Percentiles rank a stretch among this genome's conserved stretches.
Evolutionary conservation across 2,888 invertebrate genomes (phyloP).

Genomic region (Leptopilina drosophilae): DNA sequence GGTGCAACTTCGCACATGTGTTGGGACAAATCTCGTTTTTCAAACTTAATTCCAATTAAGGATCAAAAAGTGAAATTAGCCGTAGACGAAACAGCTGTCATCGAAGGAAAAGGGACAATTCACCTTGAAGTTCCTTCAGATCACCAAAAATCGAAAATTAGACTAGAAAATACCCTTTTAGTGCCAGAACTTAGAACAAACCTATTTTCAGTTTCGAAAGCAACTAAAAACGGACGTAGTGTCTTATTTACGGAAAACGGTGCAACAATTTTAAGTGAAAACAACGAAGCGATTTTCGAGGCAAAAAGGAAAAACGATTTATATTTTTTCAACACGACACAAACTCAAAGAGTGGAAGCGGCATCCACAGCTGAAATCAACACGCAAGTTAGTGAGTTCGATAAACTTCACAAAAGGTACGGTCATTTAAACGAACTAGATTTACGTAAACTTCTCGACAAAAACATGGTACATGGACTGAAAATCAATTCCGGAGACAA

Average conservation of each 20-base stretch:
- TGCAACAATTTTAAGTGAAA: too few relatives aligned
- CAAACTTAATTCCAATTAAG: conserved; percentile 24
- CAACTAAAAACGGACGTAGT: too few relatives aligned
- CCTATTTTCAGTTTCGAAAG: too few relatives aligned
- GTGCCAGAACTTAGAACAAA: too few relatives aligned
- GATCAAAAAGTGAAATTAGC: conserved; percentile 45
- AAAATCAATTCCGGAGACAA: conserved; percentile 22
- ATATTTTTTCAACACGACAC: conserved; percentile 11
- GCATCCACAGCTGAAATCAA: conserved; percentile 24
- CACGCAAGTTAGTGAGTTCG: conserved; percentile 31
- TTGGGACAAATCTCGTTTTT: conserved; percentile 37
- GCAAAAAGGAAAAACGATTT: too few relatives aligned
- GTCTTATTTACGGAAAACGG: too few relatives aligned
- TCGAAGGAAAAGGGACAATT: conserved; percentile 48
- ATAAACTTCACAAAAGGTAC: conserved; percentile 49
- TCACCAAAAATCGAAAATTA: background rate
- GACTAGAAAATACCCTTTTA: too few relatives aligned
- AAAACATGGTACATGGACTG: conserved; percentile 46
- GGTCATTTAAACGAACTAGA: conserved; percentile 50
- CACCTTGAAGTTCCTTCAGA: conserved; percentile 22
- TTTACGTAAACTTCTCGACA: conserved; percentile 27
- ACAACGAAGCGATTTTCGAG: too few relatives aligned
- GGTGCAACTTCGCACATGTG: conserved; percentile 51
- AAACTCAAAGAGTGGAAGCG: background rate
- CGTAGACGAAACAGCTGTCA: conserved; percentile 44